phyloP scores from a whole-genome alignment of 2,888 invertebrate genomes.

The Lasioglossum malachurum region DNA sequence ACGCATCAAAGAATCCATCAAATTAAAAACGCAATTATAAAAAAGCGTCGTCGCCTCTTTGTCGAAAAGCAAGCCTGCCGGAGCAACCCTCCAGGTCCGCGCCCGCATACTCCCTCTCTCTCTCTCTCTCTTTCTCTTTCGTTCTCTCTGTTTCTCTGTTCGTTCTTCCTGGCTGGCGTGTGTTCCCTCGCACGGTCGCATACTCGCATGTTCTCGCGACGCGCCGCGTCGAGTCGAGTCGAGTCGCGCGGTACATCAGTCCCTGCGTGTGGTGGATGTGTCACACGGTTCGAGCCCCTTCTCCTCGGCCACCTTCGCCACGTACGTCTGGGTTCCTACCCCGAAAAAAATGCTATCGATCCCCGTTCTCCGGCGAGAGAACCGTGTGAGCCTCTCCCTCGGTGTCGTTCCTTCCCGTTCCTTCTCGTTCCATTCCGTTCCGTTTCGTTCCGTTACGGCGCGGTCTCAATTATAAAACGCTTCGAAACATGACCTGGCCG shows the following conservation, averaged over 20 bases:
- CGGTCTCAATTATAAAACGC: slow-evolving; percentile 82
- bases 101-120: slow-evolving; percentile 26
- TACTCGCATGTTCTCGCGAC: slow-evolving; percentile 43
- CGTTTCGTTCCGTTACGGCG: slow-evolving; percentile 47
- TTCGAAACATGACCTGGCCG: slow-evolving; percentile 77
- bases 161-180: slow-evolving; percentile 18
- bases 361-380: slow-evolving; percentile 60
- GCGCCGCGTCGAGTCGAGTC: slow-evolving; percentile 20
- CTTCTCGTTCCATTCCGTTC: slow-evolving; percentile 28
- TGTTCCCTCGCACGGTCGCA: slow-evolving; percentile 45
- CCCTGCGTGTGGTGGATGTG: slow-evolving; percentile 62
- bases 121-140: slow-evolving; percentile 32
- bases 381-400: slow-evolving; percentile 18
- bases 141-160: background rate
- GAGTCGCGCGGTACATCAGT: slow-evolving; percentile 52
- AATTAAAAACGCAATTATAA: slow-evolving; percentile 85
- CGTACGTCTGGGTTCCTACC: slow-evolving; percentile 73
- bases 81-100: slow-evolving; percentile 61
- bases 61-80: slow-evolving; percentile 78
- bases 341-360: slow-evolving; percentile 79
- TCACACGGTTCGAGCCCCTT: slow-evolving; percentile 61
- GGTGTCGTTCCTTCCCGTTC: slow-evolving; percentile 20
- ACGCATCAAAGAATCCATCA: slow-evolving; percentile 83
- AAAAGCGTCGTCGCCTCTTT: slow-evolving; percentile 80
- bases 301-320: slow-evolving; percentile 63